Evolutionary conservation across 2,113 vertebrate species (phyloP).

Genomic region (Micromys minutus): DNA sequence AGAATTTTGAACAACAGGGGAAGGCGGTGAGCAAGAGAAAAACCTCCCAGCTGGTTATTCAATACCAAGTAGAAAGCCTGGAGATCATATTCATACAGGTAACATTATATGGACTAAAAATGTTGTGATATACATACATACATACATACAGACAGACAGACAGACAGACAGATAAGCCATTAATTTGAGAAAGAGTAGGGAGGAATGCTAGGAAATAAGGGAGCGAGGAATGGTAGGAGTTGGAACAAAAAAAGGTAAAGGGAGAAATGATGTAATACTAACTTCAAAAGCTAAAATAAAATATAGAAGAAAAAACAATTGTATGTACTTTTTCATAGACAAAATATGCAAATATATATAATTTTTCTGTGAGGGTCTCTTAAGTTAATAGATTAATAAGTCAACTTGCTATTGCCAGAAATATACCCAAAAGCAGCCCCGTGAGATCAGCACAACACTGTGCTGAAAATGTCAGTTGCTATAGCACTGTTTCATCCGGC

Average conservation of each 20-base stretch:
- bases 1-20: no score
- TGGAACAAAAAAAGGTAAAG: background rate
- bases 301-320: background rate
- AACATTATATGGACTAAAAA: background rate
- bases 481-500: background rate
- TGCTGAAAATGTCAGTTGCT: background rate
- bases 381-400: background rate
- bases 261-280: background rate
- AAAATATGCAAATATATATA: background rate
- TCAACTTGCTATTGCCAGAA: background rate
- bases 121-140: no score
- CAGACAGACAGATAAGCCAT: no score
- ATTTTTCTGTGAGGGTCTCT: background rate
- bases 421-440: background rate
- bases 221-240: background rate
- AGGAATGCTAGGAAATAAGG: no score
- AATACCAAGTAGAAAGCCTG: background rate
- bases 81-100: background rate
- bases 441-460: background rate
- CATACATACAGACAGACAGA: no score
- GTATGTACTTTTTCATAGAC: slow-evolving; percentile 17
- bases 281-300: background rate
- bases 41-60: background rate
- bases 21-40: background rate
- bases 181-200: background rate